Evolutionary conservation across 2,797 vertebrate genomes (phyloP).

Genomic region (Syngnathus acus): DNA sequence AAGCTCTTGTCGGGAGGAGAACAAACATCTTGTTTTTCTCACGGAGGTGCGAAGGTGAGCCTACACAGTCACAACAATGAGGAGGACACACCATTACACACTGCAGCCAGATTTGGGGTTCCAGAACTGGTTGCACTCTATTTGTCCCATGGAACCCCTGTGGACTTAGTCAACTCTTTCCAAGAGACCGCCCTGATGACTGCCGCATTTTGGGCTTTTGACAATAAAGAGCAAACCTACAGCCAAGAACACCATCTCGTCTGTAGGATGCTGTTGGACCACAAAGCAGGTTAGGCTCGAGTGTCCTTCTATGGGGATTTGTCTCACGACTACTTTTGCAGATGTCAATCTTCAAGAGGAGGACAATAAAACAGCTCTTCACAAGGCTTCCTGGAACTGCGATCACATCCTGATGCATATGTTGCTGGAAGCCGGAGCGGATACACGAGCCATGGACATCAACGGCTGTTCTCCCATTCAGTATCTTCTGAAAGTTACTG

Average conservation of each 20-base stretch:
- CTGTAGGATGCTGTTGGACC: slow-evolving; percentile 84
- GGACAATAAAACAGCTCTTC: slow-evolving; percentile 86
- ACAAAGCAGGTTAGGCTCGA: slow-evolving; percentile 59
- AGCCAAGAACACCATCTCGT: slow-evolving; percentile 81
- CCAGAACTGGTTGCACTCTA: slow-evolving; percentile 82
- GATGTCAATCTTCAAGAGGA: slow-evolving; percentile 80
- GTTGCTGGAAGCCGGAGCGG: slow-evolving; percentile 84
- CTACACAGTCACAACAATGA: slow-evolving; percentile 74
- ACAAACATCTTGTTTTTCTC: not conserved
- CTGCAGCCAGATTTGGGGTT: slow-evolving; percentile 77
- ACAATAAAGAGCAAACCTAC: slow-evolving; percentile 80
- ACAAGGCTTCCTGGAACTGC: slow-evolving; percentile 96
- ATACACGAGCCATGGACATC: slow-evolving; percentile 83
- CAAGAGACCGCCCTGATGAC: slow-evolving; percentile 83
- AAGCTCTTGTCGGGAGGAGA: no score
- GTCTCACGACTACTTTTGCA: slow-evolving; percentile 10
- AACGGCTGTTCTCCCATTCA: slow-evolving; percentile 89
- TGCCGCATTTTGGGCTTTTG: slow-evolving; percentile 84
- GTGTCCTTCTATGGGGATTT: not conserved
- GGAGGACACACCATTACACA: slow-evolving; percentile 85
- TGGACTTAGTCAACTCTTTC: slow-evolving; percentile 75
- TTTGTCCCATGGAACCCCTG: slow-evolving; percentile 70
- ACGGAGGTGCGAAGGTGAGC: slow-evolving; percentile 81
- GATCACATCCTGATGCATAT: slow-evolving; percentile 85
- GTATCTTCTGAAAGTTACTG: slow-evolving; percentile 86